Evolutionary conservation across 2,113 vertebrate species (phyloP).

Genomic region (Dermatemys mawii): DNA sequence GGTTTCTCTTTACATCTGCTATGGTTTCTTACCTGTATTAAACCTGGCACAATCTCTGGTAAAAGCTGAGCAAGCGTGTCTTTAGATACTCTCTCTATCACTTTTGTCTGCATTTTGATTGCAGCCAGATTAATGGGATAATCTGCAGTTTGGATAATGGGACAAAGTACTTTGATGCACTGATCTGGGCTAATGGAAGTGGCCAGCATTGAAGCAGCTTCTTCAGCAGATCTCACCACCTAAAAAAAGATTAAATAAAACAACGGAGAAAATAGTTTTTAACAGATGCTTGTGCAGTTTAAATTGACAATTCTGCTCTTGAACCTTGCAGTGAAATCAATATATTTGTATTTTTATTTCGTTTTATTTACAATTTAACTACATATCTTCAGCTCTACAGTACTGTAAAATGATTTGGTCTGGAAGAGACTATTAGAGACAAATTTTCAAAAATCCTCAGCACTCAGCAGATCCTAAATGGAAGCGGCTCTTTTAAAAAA

Average conservation of each 20-base stretch:
- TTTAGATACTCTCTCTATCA: conserved; percentile 90
- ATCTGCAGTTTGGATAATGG: conserved; percentile 96
- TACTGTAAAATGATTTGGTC: fast-evolving
- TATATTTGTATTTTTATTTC: not conserved
- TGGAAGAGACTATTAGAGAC: not conserved
- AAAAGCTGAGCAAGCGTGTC: conserved; percentile 88
- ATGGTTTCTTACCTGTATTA: conserved; percentile 85
- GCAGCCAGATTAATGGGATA: conserved; percentile 96
- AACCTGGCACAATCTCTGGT: conserved; percentile 94
- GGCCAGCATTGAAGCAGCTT: conserved; percentile 92
- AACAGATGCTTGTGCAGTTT: not conserved
- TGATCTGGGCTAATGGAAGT: conserved; percentile 95
- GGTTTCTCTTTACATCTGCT: not conserved
- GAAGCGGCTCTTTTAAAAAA: not conserved
- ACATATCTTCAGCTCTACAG: not conserved
- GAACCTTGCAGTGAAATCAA: not conserved
- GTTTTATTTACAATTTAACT: not conserved
- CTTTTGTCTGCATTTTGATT: conserved; percentile 98
- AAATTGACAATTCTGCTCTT: not conserved
- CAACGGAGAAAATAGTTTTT: not conserved
- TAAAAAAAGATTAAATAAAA: conserved; percentile 59
- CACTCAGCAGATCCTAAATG: not conserved
- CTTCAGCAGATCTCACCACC: conserved; percentile 95
- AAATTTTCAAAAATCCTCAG: not conserved
- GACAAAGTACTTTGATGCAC: conserved; percentile 96